Conservation (phyloP, 2,888 invertebrate species). For the Lydus trimaculatus region DNA sequence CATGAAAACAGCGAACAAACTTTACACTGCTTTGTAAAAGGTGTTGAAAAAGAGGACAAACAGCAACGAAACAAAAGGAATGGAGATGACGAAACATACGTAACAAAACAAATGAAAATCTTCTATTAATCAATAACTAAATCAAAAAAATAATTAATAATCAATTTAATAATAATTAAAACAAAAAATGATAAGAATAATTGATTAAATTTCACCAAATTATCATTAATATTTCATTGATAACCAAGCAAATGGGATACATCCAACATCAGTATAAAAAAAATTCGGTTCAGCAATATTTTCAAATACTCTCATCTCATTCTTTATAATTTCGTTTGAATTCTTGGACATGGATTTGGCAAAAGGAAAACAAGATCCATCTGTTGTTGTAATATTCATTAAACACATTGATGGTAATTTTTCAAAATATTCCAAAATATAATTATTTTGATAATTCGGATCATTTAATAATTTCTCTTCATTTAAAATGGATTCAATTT, state of each 20-base stretch:
- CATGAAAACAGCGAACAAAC: too few relatives aligned
- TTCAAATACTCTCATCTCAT: constrained; percentile 27
- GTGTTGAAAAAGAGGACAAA: too few relatives aligned
- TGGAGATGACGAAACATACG: too few relatives aligned
- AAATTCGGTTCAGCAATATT: constrained; percentile 40
- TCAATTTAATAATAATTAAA: too few relatives aligned
- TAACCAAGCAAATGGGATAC: constrained; percentile 38
- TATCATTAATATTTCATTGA: not conserved
- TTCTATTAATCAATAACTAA: too few relatives aligned
- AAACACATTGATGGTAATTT: constrained; percentile 45
- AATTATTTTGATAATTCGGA: constrained; percentile 46
- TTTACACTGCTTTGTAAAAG: too few relatives aligned
- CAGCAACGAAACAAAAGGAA: too few relatives aligned
- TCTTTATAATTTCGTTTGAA: constrained; percentile 19
- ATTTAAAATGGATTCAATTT: constrained; percentile 41
- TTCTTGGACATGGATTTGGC: constrained; percentile 38
- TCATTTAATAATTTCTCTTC: constrained; percentile 45
- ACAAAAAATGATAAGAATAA: too few relatives aligned
- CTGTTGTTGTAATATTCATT: constrained; percentile 44
- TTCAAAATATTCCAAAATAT: constrained; percentile 49
- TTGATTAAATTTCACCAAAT: too few relatives aligned
- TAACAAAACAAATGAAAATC: too few relatives aligned
- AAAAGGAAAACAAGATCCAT: constrained; percentile 48
- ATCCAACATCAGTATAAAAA: constrained; percentile 44
- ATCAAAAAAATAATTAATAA: too few relatives aligned